Conservation (phyloP, 30 jellyfish, hydroid and myxozoan species). For the Aurelia aurita region DNA sequence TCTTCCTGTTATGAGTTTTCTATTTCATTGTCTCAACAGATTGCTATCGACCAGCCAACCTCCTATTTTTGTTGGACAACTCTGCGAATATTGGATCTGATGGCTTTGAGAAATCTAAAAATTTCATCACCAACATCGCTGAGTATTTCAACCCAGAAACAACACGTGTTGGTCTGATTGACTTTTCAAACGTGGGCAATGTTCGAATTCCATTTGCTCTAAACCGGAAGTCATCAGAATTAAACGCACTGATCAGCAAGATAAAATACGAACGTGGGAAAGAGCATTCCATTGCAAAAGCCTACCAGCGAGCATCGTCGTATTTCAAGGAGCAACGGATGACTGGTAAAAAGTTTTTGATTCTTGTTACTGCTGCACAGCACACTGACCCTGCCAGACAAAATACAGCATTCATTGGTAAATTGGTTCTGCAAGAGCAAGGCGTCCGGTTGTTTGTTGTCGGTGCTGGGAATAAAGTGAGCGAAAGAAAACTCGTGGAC, state of each 20-base stretch:
- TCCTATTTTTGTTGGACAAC: conserved; percentile 70
- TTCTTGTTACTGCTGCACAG: conserved; percentile 68
- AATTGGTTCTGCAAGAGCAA: conserved; percentile 11
- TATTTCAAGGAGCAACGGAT: conserved; percentile 6
- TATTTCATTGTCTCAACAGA: conserved; percentile 23
- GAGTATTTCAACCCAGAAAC: conserved; percentile 59
- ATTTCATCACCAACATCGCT: conserved; percentile 59
- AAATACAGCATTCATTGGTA: conserved; percentile 8
- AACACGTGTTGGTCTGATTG: conserved; percentile 67
- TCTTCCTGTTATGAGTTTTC: too few relatives aligned
- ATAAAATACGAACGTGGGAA: conserved; percentile 35
- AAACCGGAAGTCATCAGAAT: conserved; percentile 27
- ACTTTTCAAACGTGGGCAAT: conserved; percentile 49
- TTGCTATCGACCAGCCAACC: conserved; percentile 55
- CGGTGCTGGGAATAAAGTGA: conserved; percentile 78
- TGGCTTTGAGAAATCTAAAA: conserved; percentile 78
- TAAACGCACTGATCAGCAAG: conserved; percentile 15
- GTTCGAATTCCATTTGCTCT: conserved; percentile 26
- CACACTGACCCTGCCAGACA: conserved; percentile 12
- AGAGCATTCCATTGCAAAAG: conserved; percentile 52
- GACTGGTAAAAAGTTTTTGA: conserved; percentile 53
- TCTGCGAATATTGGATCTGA: conserved; percentile 70
- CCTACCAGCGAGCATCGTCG: conserved; percentile 36
- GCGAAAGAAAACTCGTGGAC: conserved; percentile 15
- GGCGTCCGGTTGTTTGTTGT: conserved; percentile 65